phyloP scores from a whole-genome alignment of 2,888 invertebrate species.

The Dioctria rufipes region DNA sequence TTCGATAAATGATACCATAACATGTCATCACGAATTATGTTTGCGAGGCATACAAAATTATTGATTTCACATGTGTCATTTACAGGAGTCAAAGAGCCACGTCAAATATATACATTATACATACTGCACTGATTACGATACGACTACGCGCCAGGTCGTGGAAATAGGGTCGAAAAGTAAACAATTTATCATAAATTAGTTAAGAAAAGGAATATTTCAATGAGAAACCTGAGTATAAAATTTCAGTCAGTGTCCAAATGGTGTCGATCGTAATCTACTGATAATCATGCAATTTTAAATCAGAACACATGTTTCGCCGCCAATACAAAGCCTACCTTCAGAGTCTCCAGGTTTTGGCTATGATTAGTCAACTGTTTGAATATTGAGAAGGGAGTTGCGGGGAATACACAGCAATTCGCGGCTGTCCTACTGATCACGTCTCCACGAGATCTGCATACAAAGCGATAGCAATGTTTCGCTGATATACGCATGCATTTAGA shows the following conservation, averaged over 20 bases:
- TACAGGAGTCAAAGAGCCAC: too few relatives aligned
- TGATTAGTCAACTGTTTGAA: conserved; percentile 36
- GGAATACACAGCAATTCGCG: conserved; percentile 33
- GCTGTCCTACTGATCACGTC: conserved; percentile 43
- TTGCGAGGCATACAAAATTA: too few relatives aligned
- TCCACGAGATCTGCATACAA: conserved; percentile 47
- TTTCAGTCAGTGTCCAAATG: conserved; percentile 32
- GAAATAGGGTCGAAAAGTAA: too few relatives aligned
- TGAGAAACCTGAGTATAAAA: conserved; percentile 18
- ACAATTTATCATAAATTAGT: too few relatives aligned
- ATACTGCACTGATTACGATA: too few relatives aligned
- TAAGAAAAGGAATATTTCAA: not conserved
- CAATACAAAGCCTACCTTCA: not conserved
- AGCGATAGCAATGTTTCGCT: conserved; percentile 34
- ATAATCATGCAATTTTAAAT: conserved; percentile 52
- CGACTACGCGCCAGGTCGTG: too few relatives aligned
- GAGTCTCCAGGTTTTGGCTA: conserved; percentile 5
- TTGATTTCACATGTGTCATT: too few relatives aligned
- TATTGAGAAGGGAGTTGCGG: conserved; percentile 7
- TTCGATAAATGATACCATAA: too few relatives aligned
- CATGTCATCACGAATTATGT: too few relatives aligned
- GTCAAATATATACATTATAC: too few relatives aligned
- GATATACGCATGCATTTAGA: conserved; percentile 2
- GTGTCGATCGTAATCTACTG: conserved; percentile 46
- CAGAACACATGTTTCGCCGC: conserved; percentile 48